A percentile compares a stretch with the other conserved stretches of the same genome.
phyloP scores from a whole-genome alignment of 1,140 invertebrate genomes.

The Maniola jurtina region DNA sequence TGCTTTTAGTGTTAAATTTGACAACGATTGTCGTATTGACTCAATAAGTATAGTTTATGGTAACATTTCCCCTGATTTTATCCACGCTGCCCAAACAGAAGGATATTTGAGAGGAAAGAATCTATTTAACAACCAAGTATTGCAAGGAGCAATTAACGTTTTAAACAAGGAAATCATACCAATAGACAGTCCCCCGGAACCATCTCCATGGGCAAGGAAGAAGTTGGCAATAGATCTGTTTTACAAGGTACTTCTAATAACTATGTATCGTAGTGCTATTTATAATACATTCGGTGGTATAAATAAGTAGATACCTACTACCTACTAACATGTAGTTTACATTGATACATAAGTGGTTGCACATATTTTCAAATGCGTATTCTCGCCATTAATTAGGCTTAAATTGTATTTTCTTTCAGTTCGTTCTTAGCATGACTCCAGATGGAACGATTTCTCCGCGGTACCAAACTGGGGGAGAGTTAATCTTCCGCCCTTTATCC shows the following conservation, averaged over 20 bases:
- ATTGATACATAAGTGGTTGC: too few species aligned
- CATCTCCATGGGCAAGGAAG: constrained; percentile 83
- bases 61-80: constrained; percentile 85
- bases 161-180: constrained; percentile 83
- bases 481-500: constrained; percentile 82
- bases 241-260: constrained; percentile 82
- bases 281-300: too few species aligned
- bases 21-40: constrained; percentile 47
- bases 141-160: constrained; percentile 80
- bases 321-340: too few species aligned
- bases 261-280: too few species aligned
- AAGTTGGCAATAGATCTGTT: constrained; percentile 84
- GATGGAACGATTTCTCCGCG: constrained; percentile 46
- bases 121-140: constrained; percentile 68
- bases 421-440: constrained; percentile 76
- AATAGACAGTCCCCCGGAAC: constrained; percentile 81
- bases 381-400: background rate
- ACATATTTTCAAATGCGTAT: background rate
- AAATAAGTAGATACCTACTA: too few species aligned
- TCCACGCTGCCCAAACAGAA: constrained; percentile 85
- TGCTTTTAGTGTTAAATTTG: constrained; percentile 83
- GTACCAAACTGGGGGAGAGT: constrained; percentile 68
- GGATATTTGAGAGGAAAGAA: constrained; percentile 80
- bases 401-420: constrained; percentile 53
- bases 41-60: constrained; percentile 80